phyloP scores from a whole-genome alignment of 2,888 invertebrate genomes.

The Pammene fasciana region DNA sequence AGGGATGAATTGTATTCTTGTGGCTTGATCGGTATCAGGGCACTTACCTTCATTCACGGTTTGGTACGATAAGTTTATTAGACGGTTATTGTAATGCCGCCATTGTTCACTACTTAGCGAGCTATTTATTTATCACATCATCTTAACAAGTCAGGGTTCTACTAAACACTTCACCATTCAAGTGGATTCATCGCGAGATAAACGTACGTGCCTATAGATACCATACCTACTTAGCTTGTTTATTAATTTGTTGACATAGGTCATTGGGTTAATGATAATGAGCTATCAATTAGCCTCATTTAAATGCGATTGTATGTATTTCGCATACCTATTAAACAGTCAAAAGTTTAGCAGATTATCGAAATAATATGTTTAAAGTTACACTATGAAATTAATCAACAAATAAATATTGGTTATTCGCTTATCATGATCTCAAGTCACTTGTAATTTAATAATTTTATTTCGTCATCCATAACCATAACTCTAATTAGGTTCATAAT shows the following conservation, averaged over 20 bases:
- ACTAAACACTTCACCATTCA: slow-evolving; percentile 7
- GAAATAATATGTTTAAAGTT: slow-evolving; percentile 48
- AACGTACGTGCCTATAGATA: background rate
- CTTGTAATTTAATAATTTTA: background rate
- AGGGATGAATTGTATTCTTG: slow-evolving; percentile 81
- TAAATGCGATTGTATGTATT: slow-evolving; percentile 34
- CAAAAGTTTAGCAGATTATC: slow-evolving; percentile 52
- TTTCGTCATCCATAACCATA: slow-evolving; percentile 9
- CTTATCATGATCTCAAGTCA: background rate
- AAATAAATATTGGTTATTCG: slow-evolving; percentile 35
- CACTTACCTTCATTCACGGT: slow-evolving; percentile 72
- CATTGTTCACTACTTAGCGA: slow-evolving; percentile 58
- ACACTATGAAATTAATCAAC: slow-evolving; percentile 39
- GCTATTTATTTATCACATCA: slow-evolving; percentile 45
- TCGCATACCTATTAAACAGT: slow-evolving; percentile 43
- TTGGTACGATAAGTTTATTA: slow-evolving; percentile 70
- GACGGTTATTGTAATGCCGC: slow-evolving; percentile 59
- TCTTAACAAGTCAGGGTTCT: slow-evolving; percentile 27
- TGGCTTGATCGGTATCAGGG: slow-evolving; percentile 77
- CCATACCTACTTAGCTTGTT: background rate
- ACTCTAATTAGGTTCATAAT: slow-evolving; percentile 38
- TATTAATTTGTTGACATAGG: slow-evolving; percentile 33
- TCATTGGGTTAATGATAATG: slow-evolving; percentile 27
- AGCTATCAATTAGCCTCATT: slow-evolving; percentile 28
- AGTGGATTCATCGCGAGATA: slow-evolving; percentile 11